phyloP scores from a whole-genome alignment of 2,113 vertebrate species.

The Aspidoscelis tigris region DNA sequence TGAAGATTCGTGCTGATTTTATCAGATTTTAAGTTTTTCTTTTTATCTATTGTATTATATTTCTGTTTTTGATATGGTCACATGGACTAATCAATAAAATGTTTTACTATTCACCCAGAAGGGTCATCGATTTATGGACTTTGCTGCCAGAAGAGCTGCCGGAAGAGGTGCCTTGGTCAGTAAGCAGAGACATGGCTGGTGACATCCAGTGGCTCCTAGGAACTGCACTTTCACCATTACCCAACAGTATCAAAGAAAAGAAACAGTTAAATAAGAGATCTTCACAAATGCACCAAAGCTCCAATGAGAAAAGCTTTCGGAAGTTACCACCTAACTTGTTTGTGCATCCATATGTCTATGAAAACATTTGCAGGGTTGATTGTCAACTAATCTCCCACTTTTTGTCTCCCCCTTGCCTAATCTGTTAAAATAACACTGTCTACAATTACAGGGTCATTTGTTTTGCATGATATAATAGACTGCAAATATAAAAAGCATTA shows the following conservation, averaged over 20 bases:
- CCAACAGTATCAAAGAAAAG: background rate
- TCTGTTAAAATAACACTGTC: conserved; percentile 73
- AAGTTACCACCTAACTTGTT: conserved; percentile 36
- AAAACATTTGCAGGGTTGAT: conserved; percentile 50
- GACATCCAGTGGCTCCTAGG: too few species aligned
- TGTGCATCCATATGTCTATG: background rate
- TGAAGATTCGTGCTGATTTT: too few species aligned
- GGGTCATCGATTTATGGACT: too few species aligned
- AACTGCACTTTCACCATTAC: background rate
- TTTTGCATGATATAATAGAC: conserved; percentile 80
- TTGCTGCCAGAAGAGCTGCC: too few species aligned
- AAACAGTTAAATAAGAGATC: background rate
- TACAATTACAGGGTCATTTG: conserved; percentile 76
- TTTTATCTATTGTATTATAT: too few species aligned
- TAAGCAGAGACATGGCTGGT: too few species aligned
- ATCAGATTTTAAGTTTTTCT: too few species aligned
- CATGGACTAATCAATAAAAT: too few species aligned
- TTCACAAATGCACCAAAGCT: conserved; percentile 19
- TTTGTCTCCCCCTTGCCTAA: conserved; percentile 55
- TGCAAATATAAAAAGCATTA: conserved; percentile 79
- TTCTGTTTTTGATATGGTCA: too few species aligned
- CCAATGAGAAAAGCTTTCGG: conserved; percentile 25
- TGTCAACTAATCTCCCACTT: conserved; percentile 44
- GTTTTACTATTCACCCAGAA: too few species aligned
- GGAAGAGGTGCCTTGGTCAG: too few species aligned